Evolutionary conservation across 2,797 vertebrate species (phyloP).

Genomic region (Prunella strophiata): DNA sequence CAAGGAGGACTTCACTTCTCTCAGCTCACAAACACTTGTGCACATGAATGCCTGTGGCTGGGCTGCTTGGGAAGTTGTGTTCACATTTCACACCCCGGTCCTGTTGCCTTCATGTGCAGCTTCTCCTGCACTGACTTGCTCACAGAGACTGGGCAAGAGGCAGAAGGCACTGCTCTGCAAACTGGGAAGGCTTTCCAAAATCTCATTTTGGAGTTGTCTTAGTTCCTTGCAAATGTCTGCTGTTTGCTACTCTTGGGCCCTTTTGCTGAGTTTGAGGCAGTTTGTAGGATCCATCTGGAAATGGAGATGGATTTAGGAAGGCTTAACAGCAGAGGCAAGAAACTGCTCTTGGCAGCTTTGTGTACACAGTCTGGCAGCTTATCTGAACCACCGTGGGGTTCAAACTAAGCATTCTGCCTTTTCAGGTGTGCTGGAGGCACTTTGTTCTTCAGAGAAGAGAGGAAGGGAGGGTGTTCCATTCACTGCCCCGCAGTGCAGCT

Average conservation of each 20-base stretch:
- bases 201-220: neutral
- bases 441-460: neutral
- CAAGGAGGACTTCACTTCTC: neutral
- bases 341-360: neutral
- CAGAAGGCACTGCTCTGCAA: neutral
- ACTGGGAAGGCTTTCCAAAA: neutral
- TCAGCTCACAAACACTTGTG: neutral
- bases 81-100: neutral
- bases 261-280: neutral
- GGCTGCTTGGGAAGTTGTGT: neutral
- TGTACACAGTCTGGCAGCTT: neutral
- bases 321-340: neutral
- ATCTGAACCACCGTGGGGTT: neutral
- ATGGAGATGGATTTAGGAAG: neutral
- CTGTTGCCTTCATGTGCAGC: accelerated
- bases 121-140: neutral
- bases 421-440: neutral
- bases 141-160: neutral
- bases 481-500: accelerated
- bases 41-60: neutral
- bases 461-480: neutral
- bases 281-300: neutral
- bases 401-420: neutral
- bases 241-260: neutral
- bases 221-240: neutral